Base-by-base conservation (phyloP, 2,797 vertebrate species). In the Acanthurus tractus region DNA sequence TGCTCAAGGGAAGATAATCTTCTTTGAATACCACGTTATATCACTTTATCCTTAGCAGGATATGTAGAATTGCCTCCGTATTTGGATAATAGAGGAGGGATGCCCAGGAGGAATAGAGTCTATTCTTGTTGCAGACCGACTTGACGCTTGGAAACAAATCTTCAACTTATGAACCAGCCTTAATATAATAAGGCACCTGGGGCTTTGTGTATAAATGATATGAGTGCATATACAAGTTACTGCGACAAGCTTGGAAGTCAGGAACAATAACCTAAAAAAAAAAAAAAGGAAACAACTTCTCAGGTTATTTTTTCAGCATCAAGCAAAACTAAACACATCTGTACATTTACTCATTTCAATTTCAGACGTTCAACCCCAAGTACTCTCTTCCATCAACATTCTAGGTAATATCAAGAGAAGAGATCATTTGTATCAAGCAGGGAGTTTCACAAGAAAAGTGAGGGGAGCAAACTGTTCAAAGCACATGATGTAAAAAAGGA, bases 11-110 rank as follows among this genome's bases (percentile, higher is more conserved):
- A 68, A 88, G 81, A 89, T 90, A 86, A 93, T 92, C 87, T 82
- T 76, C 74, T 86, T 85, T 88, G 89, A 92, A 91, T 90, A 86
- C 74, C 74, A 80, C 69, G 76, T 84, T 86, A 92, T 86, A 85
- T 81, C 59, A 70, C 83, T 71, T 81, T 73, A 85, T 85, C 81
- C 83, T 55, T 8, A 44, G 64, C 65, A 81, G 84, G 87, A 89
- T 78, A 76, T 63, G 71, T 38, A 67, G 78, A 75, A 61, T 55
- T 63, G 63, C 54, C 76, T 68, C 78, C 72, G 70, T 59, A 38
- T 79, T 77, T 86, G 61, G 86, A 84, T 93, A 92, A 91, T 83
- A 76, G 89, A 82, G 73, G 74, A 18, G 58, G 6, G 49, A 72
- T 54, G 38, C 64, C 79, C 78, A 55, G 64, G 76, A 75, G 86